Percentiles rank a stretch among this genome's conserved stretches.
These are phyloP conservation scores for Pyrocoelia pectoralis DNA, from an alignment of 2,888 invertebrate genomes.

Conservation along the genomic window DNA sequence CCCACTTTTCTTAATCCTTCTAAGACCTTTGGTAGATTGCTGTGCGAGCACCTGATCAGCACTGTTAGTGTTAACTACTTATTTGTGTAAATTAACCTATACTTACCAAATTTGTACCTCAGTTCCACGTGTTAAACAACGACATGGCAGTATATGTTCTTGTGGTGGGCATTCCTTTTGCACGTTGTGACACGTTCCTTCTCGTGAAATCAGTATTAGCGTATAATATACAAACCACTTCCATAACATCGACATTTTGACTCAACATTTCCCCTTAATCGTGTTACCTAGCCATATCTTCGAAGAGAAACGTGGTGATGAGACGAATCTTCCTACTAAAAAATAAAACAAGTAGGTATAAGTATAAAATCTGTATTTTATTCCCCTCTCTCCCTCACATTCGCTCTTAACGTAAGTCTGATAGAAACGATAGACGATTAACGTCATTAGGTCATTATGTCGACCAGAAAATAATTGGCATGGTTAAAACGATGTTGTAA, in stretches of 20 bases:
- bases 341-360: too few relatives aligned
- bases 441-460: constrained; percentile 25
- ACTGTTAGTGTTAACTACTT: not conserved
- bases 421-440: constrained; percentile 9
- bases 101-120: constrained; percentile 86
- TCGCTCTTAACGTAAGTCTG: too few relatives aligned
- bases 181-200: constrained; percentile 13
- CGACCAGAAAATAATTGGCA: constrained; percentile 26
- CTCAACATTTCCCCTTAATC: constrained; percentile 34
- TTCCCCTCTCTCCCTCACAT: too few relatives aligned
- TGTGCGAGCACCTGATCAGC: constrained; percentile 85
- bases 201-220: constrained; percentile 22
- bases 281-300: too few relatives aligned
- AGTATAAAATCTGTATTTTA: too few relatives aligned
- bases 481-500: constrained; percentile 30
- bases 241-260: constrained; percentile 31
- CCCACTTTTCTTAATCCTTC: constrained; percentile 77
- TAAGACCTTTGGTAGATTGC: constrained; percentile 79
- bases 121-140: constrained; percentile 78
- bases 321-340: too few relatives aligned
- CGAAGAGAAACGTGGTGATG: too few relatives aligned
- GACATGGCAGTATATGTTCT: constrained; percentile 81
- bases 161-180: constrained; percentile 71
- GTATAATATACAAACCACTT: constrained; percentile 31
- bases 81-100: not conserved